A percentile compares a stretch with the other conserved stretches of the same genome.
Evolutionary conservation across 2,888 invertebrate genomes (phyloP).

Genomic region (Drosophila hamatofila): DNA sequence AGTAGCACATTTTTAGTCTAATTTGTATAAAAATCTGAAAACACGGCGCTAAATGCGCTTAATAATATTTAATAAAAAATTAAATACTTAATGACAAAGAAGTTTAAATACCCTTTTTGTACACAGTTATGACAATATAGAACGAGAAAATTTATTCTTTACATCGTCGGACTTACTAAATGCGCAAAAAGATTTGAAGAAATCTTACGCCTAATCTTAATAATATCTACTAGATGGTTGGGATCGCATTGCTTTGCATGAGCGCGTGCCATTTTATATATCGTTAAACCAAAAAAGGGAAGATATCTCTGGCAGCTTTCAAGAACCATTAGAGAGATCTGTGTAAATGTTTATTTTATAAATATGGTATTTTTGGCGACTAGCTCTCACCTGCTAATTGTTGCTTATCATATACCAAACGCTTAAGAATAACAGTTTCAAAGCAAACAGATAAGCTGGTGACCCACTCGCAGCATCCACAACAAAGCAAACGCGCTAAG

Average conservation of each 20-base stretch:
- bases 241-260: constrained; percentile 2
- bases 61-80: not conserved
- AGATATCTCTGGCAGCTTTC: constrained; percentile 13
- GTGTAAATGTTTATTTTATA: constrained; percentile 33
- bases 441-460: constrained; percentile 31
- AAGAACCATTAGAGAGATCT: constrained; percentile 12
- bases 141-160: not conserved
- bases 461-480: constrained; percentile 29
- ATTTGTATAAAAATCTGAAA: constrained; percentile 8
- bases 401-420: constrained; percentile 39
- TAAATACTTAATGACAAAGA: not conserved
- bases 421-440: constrained; percentile 21
- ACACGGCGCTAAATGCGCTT: not conserved
- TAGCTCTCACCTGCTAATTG: constrained; percentile 38
- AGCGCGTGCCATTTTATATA: constrained; percentile 37
- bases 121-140: not conserved
- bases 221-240: not conserved
- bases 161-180: not conserved
- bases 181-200: not conserved
- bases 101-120: not conserved
- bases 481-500: constrained; percentile 25
- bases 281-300: constrained; percentile 6
- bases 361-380: constrained; percentile 3
- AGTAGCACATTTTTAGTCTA: not conserved
- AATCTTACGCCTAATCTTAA: not conserved